Percentiles rank a stretch among this genome's conserved stretches.
phyloP scores from a whole-genome alignment of 1,140 invertebrate species.

The Trichonephila inaurata region DNA sequence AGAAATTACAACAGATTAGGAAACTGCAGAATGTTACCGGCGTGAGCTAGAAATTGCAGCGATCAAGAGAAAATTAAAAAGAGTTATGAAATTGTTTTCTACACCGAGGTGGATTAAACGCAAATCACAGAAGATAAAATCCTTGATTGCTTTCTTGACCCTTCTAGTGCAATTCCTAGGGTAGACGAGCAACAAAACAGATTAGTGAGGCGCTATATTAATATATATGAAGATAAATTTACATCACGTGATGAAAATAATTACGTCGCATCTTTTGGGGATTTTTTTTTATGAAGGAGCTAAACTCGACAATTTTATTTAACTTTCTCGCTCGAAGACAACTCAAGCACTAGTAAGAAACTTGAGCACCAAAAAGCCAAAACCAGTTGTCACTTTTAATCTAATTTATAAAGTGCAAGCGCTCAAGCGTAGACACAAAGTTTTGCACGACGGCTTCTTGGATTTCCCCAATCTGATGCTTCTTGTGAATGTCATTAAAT shows the following conservation, averaged over 20 bases:
- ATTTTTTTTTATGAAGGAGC: not conserved
- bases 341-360: slow-evolving; percentile 58
- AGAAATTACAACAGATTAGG: slow-evolving; percentile 67
- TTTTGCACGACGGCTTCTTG: slow-evolving; percentile 72
- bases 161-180: not conserved
- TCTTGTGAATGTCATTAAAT: slow-evolving; percentile 74
- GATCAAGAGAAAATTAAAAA: slow-evolving; percentile 75
- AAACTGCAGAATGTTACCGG: not conserved
- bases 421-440: slow-evolving; percentile 72
- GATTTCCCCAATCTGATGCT: slow-evolving; percentile 75
- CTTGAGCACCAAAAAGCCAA: slow-evolving; percentile 60
- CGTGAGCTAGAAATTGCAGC: slow-evolving; percentile 6
- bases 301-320: slow-evolving; percentile 62
- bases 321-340: slow-evolving; percentile 56
- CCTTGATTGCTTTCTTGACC: slow-evolving; percentile 72
- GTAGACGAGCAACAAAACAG: slow-evolving; percentile 51
- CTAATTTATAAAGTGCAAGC: slow-evolving; percentile 75
- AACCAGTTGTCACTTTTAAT: slow-evolving; percentile 76
- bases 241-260: slow-evolving; percentile 70
- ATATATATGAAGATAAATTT: slow-evolving; percentile 62
- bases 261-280: slow-evolving; percentile 44
- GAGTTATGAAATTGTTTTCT: slow-evolving; percentile 68
- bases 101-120: slow-evolving; percentile 60
- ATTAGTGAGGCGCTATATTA: slow-evolving; percentile 67
- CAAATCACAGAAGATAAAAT: slow-evolving; percentile 64